Base-by-base conservation (phyloP, 1,140 invertebrate species). In the Drosophila albomicans region DNA sequence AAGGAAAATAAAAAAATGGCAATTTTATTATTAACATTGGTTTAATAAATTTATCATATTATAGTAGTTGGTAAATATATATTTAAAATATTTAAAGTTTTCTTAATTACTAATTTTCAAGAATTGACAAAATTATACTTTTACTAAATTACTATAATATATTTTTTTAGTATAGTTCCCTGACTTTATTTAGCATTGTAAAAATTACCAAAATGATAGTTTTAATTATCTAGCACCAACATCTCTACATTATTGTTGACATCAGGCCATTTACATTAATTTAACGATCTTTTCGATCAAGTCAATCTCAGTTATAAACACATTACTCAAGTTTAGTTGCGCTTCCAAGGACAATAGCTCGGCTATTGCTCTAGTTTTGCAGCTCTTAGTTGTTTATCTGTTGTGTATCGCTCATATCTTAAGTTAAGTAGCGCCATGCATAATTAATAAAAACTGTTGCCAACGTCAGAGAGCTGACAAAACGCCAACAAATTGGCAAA, bases 401-500 rank as follows among this genome's bases (percentile, higher is more conserved):
- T 65, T 35, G 45, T 65, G 28, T 52, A 28, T 49, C 28, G 41
- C 8, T 46, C 3, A 30, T 58, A 62, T 57, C 64, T 51, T 25
- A 25, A 25, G 35, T 43, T 32, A 64, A 64, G 43, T 43, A 68
- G 41, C 75, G 43, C 38, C 62, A 38, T 85, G 78, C 70, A 89
- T 88, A 89, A 89, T 89, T 89, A 89, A 85, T 85, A 89, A 71
- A 81, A 64, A 48, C 16, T 16, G 51, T 35, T 56, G 41, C 56
- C 48, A 61, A 52, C 48, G 57, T 45, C 63, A 52, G 45, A 54
- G 58, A 57, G 61, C 80, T 78, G 84, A 88, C 84, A 87, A 87
- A 87, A 80, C 73, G 77, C 65, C 81, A 89, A 90, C 85, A 89
- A 89, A 89, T 89, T 89, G 85, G 54, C 77, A 75, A 75, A 4